A percentile compares a stretch with the other conserved stretches of the same genome.
These are phyloP conservation scores for Falco punctatus DNA, from an alignment of 2,113 vertebrate species.

Conservation along the genomic window DNA sequence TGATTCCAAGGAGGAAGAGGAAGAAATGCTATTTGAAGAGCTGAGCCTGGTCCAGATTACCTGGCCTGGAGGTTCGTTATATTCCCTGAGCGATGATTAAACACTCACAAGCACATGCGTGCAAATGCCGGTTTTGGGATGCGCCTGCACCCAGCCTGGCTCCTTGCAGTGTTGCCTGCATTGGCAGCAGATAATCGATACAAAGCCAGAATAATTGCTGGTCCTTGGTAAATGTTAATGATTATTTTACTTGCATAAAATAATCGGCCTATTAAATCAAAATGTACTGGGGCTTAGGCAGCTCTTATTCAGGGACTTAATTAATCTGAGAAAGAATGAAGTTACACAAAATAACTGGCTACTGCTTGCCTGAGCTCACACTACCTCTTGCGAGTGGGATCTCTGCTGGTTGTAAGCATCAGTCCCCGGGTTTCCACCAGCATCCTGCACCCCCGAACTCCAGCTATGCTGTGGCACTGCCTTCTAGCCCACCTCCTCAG, in stretches of 20 bases:
- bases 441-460: not conserved
- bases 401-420: not conserved
- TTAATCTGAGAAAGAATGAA: not conserved
- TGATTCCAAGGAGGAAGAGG: not conserved
- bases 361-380: not conserved
- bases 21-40: not conserved
- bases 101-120: accelerated
- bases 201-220: slow-evolving; percentile 11
- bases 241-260: slow-evolving; percentile 58
- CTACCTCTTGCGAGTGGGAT: accelerated
- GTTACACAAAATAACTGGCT: not conserved
- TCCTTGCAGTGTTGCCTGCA: not conserved
- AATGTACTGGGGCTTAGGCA: not conserved
- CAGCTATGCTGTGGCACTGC: accelerated
- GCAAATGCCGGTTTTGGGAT: not conserved
- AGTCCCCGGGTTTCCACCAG: not conserved
- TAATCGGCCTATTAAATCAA: slow-evolving; percentile 34
- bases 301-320: slow-evolving; percentile 11
- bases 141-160: not conserved
- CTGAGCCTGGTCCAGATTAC: not conserved
- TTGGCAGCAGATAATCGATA: not conserved
- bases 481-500: not conserved
- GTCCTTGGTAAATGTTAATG: not conserved
- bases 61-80: accelerated
- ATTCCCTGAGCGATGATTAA: not conserved